These are phyloP conservation scores for Drosophila mimica DNA, from an alignment of 2,888 invertebrate genomes.

Conservation along the genomic window DNA sequence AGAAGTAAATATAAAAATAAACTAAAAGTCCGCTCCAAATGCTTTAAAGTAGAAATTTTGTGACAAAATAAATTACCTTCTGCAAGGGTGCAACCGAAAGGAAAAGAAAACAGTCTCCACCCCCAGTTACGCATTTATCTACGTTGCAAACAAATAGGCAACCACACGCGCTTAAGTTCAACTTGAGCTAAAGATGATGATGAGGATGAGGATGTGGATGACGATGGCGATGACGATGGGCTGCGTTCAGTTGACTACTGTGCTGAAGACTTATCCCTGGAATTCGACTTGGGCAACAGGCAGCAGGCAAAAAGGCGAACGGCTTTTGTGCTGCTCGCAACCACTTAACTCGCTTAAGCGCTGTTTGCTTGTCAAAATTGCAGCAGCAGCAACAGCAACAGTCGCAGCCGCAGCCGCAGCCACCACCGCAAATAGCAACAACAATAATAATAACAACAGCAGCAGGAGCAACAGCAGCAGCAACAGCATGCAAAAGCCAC, in stretches of 20 bases:
- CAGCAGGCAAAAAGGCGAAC: constrained; percentile 39
- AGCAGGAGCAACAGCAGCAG: constrained; percentile 3
- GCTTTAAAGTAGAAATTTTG: background rate
- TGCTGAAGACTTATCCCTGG: constrained; percentile 64
- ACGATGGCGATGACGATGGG: constrained; percentile 22
- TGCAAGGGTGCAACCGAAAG: constrained; percentile 1
- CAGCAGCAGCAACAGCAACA: constrained; percentile 57
- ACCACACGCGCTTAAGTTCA: constrained; percentile 70
- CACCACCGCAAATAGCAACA: constrained; percentile 12
- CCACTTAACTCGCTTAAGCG: constrained; percentile 75
- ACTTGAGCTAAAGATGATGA: constrained; percentile 42
- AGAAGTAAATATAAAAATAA: background rate
- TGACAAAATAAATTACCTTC: background rate
- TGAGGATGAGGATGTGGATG: constrained; percentile 13
- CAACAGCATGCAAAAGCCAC: constrained; percentile 39
- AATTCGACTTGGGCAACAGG: constrained; percentile 57
- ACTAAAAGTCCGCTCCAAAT: background rate
- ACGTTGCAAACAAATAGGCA: constrained; percentile 22
- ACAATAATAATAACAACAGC: constrained; percentile 15
- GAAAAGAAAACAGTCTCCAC: constrained; percentile 13
- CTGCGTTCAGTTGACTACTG: constrained; percentile 54
- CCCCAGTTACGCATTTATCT: background rate
- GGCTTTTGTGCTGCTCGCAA: constrained; percentile 63
- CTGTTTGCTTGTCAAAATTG: constrained; percentile 74
- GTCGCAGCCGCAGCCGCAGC: constrained; percentile 21